Evolutionary conservation across 2,888 invertebrate genomes (phyloP).

Genomic region (Leucophenga maculata): DNA sequence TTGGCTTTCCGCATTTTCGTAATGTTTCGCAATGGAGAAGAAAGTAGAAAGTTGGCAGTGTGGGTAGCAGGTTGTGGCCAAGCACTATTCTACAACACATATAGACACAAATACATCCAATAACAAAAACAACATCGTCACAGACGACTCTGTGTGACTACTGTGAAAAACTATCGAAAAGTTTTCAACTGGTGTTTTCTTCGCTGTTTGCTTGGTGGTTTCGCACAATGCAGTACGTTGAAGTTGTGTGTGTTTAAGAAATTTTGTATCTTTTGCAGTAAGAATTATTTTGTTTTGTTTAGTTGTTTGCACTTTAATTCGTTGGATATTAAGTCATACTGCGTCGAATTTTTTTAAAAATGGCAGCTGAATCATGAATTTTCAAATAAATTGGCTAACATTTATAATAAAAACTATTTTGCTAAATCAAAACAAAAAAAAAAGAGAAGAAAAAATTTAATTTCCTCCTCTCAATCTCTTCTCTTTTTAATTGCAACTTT

Average conservation of each 20-base stretch:
- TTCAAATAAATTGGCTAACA: not conserved
- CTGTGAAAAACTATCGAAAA: not conserved
- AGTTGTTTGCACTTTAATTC: too few relatives aligned
- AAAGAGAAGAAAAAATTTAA: not conserved
- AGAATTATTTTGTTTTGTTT: not conserved
- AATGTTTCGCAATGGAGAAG: not conserved
- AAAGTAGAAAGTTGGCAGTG: not conserved
- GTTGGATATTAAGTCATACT: too few relatives aligned
- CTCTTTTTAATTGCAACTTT: constrained; percentile 9
- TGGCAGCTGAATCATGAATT: not conserved
- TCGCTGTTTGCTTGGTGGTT: constrained; percentile 25
- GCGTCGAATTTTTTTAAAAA: not conserved
- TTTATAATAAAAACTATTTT: not conserved
- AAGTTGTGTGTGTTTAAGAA: not conserved
- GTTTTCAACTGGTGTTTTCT: constrained; percentile 1
- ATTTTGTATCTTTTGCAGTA: not conserved
- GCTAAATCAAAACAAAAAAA: not conserved
- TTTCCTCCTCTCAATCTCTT: constrained; percentile 5
- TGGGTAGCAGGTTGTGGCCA: not conserved
- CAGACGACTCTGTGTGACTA: not conserved
- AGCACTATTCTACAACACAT: not conserved
- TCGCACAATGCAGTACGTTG: not conserved
- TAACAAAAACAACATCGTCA: not conserved
- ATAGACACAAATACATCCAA: not conserved
- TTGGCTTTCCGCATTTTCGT: not conserved